Evolutionary conservation across 1,140 invertebrate genomes (phyloP).

Genomic region (Bombus waltoni): DNA sequence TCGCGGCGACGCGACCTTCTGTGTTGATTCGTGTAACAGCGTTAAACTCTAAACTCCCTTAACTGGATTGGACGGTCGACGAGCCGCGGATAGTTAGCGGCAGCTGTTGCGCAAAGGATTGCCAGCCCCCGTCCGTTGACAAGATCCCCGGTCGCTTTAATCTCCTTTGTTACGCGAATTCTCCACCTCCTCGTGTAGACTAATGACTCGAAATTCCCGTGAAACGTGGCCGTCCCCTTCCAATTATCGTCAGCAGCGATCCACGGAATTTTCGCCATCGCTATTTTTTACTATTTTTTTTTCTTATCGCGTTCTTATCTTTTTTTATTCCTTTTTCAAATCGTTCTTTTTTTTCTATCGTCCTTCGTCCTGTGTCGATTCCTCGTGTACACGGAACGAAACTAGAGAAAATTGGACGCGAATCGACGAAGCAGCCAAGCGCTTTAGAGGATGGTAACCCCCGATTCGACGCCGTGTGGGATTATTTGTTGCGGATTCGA

Average conservation of each 20-base stretch:
- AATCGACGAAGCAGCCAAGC: too few relatives aligned
- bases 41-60: slow-evolving; percentile 61
- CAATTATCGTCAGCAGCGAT: slow-evolving; percentile 6
- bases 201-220: slow-evolving; percentile 24
- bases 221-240: neutral
- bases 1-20: neutral
- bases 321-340: too few relatives aligned
- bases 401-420: too few relatives aligned
- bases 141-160: slow-evolving; percentile 43
- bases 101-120: slow-evolving; percentile 52
- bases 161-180: slow-evolving; percentile 56
- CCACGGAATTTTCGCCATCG: neutral
- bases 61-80: slow-evolving; percentile 59
- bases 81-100: slow-evolving; percentile 56
- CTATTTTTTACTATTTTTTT: neutral
- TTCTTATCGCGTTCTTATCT: neutral
- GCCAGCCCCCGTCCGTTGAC: slow-evolving; percentile 34
- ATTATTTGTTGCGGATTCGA: too few relatives aligned
- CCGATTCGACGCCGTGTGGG: too few relatives aligned
- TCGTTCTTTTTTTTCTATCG: too few relatives aligned
- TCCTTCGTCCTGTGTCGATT: too few relatives aligned
- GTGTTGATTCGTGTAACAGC: slow-evolving; percentile 55
- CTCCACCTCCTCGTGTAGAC: neutral
- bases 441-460: too few relatives aligned
- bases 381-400: too few relatives aligned